These are phyloP conservation scores for Pseudobourletiella spinata DNA, from an alignment of 1,140 invertebrate species.

Conservation along the genomic window DNA sequence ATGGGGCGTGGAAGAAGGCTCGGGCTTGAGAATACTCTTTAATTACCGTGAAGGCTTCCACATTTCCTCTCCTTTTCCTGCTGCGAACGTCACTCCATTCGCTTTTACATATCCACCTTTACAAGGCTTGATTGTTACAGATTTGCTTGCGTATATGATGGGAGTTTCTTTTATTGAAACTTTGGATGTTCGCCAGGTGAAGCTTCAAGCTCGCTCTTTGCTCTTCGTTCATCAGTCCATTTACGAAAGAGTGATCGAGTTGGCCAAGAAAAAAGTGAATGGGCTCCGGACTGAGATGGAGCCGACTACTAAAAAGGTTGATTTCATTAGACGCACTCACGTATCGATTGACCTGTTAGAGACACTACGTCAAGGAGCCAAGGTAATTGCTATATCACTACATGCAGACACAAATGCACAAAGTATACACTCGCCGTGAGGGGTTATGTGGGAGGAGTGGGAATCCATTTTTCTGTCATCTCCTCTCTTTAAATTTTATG, in stretches of 20 bases:
- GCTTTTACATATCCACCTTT: no score
- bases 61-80: neutral
- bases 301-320: neutral
- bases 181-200: conserved; percentile 18
- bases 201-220: conserved; percentile 6
- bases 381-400: neutral
- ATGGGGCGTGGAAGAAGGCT: neutral
- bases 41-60: no score
- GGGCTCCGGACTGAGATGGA: neutral
- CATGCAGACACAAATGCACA: no score
- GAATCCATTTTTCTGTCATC: no score
- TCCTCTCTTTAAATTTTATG: no score
- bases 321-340: conserved; percentile 18
- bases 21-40: no score
- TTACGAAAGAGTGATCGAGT: neutral
- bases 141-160: neutral
- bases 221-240: conserved; percentile 27
- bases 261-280: conserved; percentile 6
- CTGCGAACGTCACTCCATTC: no score
- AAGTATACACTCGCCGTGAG: no score
- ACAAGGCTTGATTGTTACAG: conserved; percentile 11
- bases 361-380: neutral
- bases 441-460: no score
- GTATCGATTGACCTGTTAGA: conserved; percentile 1
- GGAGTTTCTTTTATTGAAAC: neutral